These are phyloP conservation scores for Xestia rhomboidea DNA, from an alignment of 2,888 invertebrate genomes.

Conservation along the genomic window DNA sequence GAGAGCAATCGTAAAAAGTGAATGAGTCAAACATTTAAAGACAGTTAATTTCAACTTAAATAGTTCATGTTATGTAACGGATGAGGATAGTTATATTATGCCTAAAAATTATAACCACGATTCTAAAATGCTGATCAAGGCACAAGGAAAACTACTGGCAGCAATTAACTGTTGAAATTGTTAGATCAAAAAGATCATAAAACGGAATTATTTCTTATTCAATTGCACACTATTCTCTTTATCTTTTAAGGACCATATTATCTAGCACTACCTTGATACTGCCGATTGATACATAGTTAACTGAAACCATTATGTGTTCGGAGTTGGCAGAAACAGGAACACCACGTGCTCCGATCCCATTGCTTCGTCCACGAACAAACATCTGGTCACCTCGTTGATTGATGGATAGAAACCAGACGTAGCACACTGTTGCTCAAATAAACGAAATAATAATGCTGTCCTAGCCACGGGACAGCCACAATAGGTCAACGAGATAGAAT, in stretches of 20 bases:
- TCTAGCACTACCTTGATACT: background rate
- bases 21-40: background rate
- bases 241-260: background rate
- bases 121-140: background rate
- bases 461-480: conserved; percentile 13
- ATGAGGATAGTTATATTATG: conserved; percentile 3
- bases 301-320: background rate
- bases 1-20: conserved; percentile 17
- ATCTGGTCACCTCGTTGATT: conserved; percentile 19
- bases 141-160: background rate
- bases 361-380: background rate
- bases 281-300: background rate
- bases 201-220: background rate
- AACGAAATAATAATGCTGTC: conserved; percentile 20
- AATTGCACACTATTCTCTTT: background rate
- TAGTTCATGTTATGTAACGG: conserved; percentile 6
- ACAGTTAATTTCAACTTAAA: conserved; percentile 4
- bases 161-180: background rate
- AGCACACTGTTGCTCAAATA: conserved; percentile 21
- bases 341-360: background rate
- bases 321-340: background rate
- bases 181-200: background rate
- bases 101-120: background rate
- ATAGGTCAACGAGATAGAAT: conserved; percentile 45
- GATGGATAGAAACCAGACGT: conserved; percentile 14